Evolutionary conservation across 2,888 invertebrate genomes (phyloP), one percentile per base, ranked within the genome.

Genomic region (Molanna angustata): DNA sequence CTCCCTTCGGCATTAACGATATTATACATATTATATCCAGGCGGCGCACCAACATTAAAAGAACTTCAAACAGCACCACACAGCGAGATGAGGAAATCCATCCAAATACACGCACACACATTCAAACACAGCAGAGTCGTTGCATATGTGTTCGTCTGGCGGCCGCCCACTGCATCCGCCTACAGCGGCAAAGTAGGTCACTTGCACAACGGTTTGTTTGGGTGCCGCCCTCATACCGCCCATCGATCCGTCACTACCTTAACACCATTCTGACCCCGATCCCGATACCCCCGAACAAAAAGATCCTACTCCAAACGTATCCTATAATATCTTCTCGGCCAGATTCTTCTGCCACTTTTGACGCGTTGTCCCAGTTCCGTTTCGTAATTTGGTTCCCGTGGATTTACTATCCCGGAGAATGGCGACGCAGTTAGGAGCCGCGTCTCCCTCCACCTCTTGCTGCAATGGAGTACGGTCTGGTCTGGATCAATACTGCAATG

Each of bases 181-280:
- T 18, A 19, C 18, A 18, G 3, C 14, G 41, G 37, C 21, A 14
- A 58, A 54, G 51, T 58, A 44, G 58, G 58, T 58, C 58, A 56
- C 58, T 58, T 58, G 58, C 58, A 56, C 54, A 59, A 57, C 56
- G 59, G 56, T 57, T 59, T 59, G 59, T 59, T 59, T 59, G 59
- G 59, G 59, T 59, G 58, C 49, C 44, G 37, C 57, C 47, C 18
- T 20, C 21, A 14, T 39, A n/a, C 37, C 21, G 45, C 45, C 16
- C 43, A 43, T 43, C 31, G 49, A 31, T 32, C 33, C 43, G 31
- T 40, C 20, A 40, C 31, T 18, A 32, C 32, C 18, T 22, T 46
- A 33, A 33, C 46, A 18, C n/a, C n/a, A n/a, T n/a, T n/a, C n/a
- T n/a, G n/a, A n/a, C n/a, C n/a, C n/a, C n/a, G n/a, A n/a, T n/a